phyloP scores from a whole-genome alignment of 1,140 invertebrate genomes.

The Drosophila athabasca region DNA sequence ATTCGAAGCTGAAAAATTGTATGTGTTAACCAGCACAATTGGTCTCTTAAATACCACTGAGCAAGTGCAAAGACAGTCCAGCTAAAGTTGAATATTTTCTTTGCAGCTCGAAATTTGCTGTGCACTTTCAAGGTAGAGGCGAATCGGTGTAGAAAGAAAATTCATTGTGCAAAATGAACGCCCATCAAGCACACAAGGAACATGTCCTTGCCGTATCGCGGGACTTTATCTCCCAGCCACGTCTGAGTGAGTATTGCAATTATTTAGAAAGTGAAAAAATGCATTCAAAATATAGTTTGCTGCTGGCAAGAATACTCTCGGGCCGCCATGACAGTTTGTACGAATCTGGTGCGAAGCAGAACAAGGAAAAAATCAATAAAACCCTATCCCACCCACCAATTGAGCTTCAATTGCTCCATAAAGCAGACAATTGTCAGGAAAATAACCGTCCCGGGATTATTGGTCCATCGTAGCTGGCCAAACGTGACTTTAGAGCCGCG shows the following conservation, averaged over 20 bases:
- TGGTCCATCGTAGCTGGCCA: neutral
- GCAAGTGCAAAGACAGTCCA: conserved; percentile 8
- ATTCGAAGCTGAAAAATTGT: conserved; percentile 78
- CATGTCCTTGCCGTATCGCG: conserved; percentile 96
- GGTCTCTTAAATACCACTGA: neutral
- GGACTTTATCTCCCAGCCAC: conserved; percentile 98
- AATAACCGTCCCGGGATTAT: neutral
- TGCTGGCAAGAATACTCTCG: conserved; percentile 22
- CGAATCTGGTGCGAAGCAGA: conserved; percentile 60
- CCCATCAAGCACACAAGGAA: conserved; percentile 87
- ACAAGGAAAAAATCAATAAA: conserved; percentile 73
- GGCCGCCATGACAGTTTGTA: conserved; percentile 76
- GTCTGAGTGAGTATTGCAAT: conserved; percentile 93
- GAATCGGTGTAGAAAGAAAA: conserved; percentile 56
- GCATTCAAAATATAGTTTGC: conserved; percentile 4
- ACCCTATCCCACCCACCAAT: conserved; percentile 34
- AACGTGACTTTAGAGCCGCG: neutral
- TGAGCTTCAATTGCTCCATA: neutral
- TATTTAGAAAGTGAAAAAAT: conserved; percentile 24
- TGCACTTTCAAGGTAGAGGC: conserved; percentile 71
- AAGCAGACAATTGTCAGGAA: neutral
- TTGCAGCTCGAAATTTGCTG: conserved; percentile 79
- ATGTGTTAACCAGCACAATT: conserved; percentile 32
- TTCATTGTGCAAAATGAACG: conserved; percentile 62
- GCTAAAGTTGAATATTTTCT: conserved; percentile 24